Conservation (phyloP, 1,140 invertebrate genomes). For the Leptoteleia sp. region DNA sequence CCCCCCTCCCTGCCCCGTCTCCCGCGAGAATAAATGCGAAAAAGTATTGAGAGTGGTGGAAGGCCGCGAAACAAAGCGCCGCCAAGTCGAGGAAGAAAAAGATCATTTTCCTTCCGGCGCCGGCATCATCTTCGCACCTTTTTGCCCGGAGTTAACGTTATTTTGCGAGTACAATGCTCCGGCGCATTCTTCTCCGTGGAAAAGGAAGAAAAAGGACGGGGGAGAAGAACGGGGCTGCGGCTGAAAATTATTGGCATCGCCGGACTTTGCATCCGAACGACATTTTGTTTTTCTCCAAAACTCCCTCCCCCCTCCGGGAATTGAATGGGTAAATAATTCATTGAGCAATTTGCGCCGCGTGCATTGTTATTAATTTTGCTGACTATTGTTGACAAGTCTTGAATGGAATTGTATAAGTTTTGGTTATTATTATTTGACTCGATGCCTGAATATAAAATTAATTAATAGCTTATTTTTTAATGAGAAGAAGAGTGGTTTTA, state of each 20-base stretch:
- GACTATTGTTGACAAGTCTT: too few species aligned
- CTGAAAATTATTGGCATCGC: slow-evolving; percentile 31
- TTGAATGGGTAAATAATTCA: too few species aligned
- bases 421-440: too few species aligned
- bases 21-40: slow-evolving; percentile 69
- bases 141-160: slow-evolving; percentile 47
- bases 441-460: too few species aligned
- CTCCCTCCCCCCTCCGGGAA: too few species aligned
- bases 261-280: slow-evolving; percentile 14
- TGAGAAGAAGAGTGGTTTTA: too few species aligned
- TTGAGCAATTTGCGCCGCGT: too few species aligned
- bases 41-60: slow-evolving; percentile 51
- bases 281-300: neutral
- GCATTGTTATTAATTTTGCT: too few species aligned
- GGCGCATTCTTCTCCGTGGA: slow-evolving; percentile 22
- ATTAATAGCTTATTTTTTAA: too few species aligned
- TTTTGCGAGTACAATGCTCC: slow-evolving; percentile 47
- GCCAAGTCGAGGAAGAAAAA: slow-evolving; percentile 21
- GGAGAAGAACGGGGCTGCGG: neutral
- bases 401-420: too few species aligned
- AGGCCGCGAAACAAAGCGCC: slow-evolving; percentile 22
- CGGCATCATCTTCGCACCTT: slow-evolving; percentile 50
- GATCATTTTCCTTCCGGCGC: slow-evolving; percentile 51
- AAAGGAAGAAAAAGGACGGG: slow-evolving; percentile 2
- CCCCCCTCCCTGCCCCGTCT: slow-evolving; percentile 28